Evolutionary conservation across 1,140 invertebrate genomes (phyloP).

Genomic region (Microplitis demolitor): DNA sequence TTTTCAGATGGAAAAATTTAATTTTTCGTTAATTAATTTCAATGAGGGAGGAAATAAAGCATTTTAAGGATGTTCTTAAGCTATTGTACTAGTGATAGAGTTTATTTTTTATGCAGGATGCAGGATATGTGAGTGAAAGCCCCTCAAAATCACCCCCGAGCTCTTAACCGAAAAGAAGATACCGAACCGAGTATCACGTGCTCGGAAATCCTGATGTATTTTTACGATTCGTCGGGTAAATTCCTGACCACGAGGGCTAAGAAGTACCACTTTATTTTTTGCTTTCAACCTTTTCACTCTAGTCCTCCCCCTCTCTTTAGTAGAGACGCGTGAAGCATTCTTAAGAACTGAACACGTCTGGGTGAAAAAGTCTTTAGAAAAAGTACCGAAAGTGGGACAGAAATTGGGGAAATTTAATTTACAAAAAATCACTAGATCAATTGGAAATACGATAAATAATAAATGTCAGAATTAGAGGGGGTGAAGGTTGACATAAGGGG

Average conservation of each 20-base stretch:
- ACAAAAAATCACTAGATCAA: slow-evolving; percentile 12
- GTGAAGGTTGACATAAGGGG: slow-evolving; percentile 25
- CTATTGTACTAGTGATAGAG: no score
- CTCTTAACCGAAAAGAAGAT: slow-evolving; percentile 2
- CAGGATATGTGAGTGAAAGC: no score
- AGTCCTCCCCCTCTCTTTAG: background rate
- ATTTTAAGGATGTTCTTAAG: no score
- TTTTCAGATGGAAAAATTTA: no score
- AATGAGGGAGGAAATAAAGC: no score
- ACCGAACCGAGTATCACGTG: slow-evolving; percentile 4
- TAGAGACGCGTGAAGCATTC: slow-evolving; percentile 2
- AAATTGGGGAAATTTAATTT: slow-evolving; percentile 2
- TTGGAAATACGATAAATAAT: background rate
- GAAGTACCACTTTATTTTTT: slow-evolving; percentile 6
- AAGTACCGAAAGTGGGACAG: background rate
- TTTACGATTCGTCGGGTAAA: slow-evolving; percentile 15
- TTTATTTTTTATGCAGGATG: no score
- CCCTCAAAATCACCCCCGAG: background rate
- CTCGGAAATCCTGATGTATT: slow-evolving; percentile 29
- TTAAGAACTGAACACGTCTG: background rate
- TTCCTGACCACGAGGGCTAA: slow-evolving; percentile 25
- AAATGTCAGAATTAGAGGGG: slow-evolving; percentile 5
- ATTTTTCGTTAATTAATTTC: no score
- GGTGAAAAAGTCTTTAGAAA: background rate
- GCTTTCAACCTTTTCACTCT: slow-evolving; percentile 11